Evolutionary conservation across 2,113 vertebrate genomes (phyloP), one percentile per base, ranked within the genome.

Genomic region (Catharus fuscescens): DNA sequence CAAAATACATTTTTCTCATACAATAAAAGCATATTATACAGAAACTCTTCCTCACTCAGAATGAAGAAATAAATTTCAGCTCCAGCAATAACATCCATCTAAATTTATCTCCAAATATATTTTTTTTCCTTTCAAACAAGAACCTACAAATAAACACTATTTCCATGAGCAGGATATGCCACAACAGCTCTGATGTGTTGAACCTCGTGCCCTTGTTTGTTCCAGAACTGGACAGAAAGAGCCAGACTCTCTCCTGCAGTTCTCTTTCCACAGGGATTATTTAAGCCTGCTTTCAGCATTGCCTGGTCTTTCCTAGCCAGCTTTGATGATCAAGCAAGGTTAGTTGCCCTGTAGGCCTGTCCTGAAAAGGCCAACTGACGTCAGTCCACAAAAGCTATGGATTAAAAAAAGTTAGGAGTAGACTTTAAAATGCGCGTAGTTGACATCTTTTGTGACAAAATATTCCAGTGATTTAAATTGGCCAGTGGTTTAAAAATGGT

Each of bases 291-390:
- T 79, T 70, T 79, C 78, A 88, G 47, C 78, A 28, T 9, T 82
- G 71, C 62, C 62, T 80, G 31, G 28, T 69, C 67, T 80, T 69
- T 92, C 80, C 53, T n/a, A 77, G 67, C 48, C 93, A 77, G 89
- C 86, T 93, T 36, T 86, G 91, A 65, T 57, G 82, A 86, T 53
- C 71, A 69, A 53, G 88, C 76, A 88, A 36, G n/a, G 62, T 88
- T 90, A 80, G 61, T 70, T 88, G 67, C 54, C 89, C 62, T 20
- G 45, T 80, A 90, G 86, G 62, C 62, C 67, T 80, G 53, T 76
- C 71, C 86, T 61, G 45, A 61, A 90, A 81, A 90, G n/a, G 86
- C 67, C 62, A 80, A 79, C 40, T n/a, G 1, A 50, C 16, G 14
- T 72, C 57, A 82, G 52, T 25, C 80, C 62, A 82, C 34, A 80